A percentile compares a stretch with the other conserved stretches of the same genome.
phyloP scores from a whole-genome alignment of 2,797 vertebrate species.

The Clarias pachynema region DNA sequence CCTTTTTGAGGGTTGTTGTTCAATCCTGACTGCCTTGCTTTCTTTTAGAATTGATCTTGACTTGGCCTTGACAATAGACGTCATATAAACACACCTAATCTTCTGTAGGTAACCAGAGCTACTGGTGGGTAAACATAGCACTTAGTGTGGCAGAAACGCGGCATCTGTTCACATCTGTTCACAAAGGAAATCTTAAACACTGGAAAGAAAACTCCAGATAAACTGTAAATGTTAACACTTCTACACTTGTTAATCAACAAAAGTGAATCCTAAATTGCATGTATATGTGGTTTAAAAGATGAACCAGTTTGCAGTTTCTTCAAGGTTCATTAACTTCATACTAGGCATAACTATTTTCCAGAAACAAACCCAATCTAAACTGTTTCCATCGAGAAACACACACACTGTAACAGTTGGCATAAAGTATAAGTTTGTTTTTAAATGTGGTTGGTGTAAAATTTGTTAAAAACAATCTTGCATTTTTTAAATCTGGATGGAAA shows the following conservation, averaged over 20 bases:
- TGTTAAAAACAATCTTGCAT: neutral
- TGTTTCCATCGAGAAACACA: too few relatives aligned
- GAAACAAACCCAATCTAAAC: neutral
- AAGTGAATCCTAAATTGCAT: neutral
- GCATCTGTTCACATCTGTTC: too few relatives aligned
- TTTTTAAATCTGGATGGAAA: neutral
- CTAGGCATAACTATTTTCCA: neutral
- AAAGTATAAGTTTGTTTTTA: neutral
- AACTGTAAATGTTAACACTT: neutral
- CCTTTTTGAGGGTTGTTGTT: neutral
- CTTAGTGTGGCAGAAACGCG: too few relatives aligned
- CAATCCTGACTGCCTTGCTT: neutral
- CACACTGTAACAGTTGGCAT: neutral
- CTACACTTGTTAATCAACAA: neutral
- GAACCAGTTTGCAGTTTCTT: neutral
- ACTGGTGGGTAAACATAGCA: too few relatives aligned
- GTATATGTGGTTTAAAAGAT: neutral
- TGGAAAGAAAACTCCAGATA: neutral
- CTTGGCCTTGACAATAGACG: neutral
- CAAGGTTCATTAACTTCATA: neutral
- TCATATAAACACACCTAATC: neutral
- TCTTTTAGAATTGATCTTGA: neutral
- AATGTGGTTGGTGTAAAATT: neutral
- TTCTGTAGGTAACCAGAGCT: neutral
- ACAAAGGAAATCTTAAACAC: too few relatives aligned